A percentile compares a stretch with the other conserved stretches of the same genome.
phyloP scores from a whole-genome alignment of 2,888 invertebrate species.

The Perizoma flavofasciatum region DNA sequence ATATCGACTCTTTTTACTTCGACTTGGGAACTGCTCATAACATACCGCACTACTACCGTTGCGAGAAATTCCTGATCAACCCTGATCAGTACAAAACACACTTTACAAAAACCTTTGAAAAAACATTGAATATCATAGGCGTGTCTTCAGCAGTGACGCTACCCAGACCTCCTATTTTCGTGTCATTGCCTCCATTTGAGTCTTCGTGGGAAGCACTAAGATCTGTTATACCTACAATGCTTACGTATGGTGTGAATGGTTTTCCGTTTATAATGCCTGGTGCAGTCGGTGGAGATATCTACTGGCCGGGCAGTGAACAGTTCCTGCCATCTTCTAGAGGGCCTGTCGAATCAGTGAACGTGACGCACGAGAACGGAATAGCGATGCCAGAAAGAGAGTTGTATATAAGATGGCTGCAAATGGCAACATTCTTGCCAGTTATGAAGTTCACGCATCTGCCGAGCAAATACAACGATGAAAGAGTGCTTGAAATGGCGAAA shows the following conservation, averaged over 20 bases:
- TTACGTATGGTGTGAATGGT: constrained; percentile 95
- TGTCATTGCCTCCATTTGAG: constrained; percentile 92
- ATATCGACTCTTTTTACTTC: constrained; percentile 93
- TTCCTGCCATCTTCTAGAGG: constrained; percentile 81
- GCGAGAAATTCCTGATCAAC: constrained; percentile 88
- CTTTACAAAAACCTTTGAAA: constrained; percentile 86
- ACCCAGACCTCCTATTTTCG: constrained; percentile 93
- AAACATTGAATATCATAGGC: constrained; percentile 88
- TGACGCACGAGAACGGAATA: constrained; percentile 70
- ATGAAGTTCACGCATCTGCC: constrained; percentile 96
- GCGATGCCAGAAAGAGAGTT: constrained; percentile 90
- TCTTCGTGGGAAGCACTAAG: constrained; percentile 94
- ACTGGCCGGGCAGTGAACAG: constrained; percentile 84
- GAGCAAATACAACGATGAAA: constrained; percentile 92
- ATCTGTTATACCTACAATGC: constrained; percentile 92
- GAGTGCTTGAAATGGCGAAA: constrained; percentile 90
- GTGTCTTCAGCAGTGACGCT: constrained; percentile 92
- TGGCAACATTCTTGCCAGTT: constrained; percentile 95
- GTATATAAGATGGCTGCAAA: constrained; percentile 95
- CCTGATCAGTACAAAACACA: constrained; percentile 93
- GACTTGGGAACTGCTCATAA: constrained; percentile 93
- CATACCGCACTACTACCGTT: constrained; percentile 93
- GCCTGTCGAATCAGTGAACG: constrained; percentile 57
- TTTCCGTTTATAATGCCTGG: constrained; percentile 97
- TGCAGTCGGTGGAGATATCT: constrained; percentile 95